Base-by-base conservation (phyloP, 2,797 vertebrate genomes). In the Myotis vivesi region DNA sequence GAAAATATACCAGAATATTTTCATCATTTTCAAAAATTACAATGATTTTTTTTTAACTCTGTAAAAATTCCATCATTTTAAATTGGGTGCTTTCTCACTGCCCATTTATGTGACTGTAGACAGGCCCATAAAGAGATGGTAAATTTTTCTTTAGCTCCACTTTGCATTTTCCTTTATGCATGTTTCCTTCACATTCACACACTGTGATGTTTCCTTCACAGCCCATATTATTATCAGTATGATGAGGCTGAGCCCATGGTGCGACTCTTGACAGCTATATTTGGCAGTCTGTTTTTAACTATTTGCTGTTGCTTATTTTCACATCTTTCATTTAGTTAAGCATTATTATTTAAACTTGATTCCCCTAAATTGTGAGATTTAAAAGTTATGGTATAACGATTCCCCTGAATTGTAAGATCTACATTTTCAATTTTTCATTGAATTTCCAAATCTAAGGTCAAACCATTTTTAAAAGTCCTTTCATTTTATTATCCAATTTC, bases 21-120 rank as follows among this genome's bases (percentile, higher is more conserved):
- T 95, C 30, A 17, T 76, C 57, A 44, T 85, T 89, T 88, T 89
- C 41, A 88, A 89, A 92, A 89, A 46, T 38, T 44, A 6, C 36
- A 77, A 9, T 73, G 86, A 68, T 16, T 93, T 95, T 89, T 89
- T 38, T 93, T 95, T 76, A 30, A 83, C 62, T 76, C 85, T 38
- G 25, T 68, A 46, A 92, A 92, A 79, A 66, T n/a, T 13, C 64
- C 33, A 4, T 86, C 8, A 44, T 49, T 82, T 81, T 89, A 33
- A 92, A 86, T 23, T 44, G n/a, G 41, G 44, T 73, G 30, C 51
- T 68, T 38, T 55, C 23, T 80, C 53, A 62, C 38, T 49, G 25
- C 23, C 66, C 84, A 44, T 49, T 49, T 68, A 30, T 80, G 44
- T 41, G 85, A 68, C n/a, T 38, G 44, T 49, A 30, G 30, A 82